A percentile compares a stretch with the other conserved stretches of the same genome.
These are phyloP conservation scores for Phalanger gymnotis DNA, from an alignment of 2,797 vertebrate genomes.

Conservation along the genomic window DNA sequence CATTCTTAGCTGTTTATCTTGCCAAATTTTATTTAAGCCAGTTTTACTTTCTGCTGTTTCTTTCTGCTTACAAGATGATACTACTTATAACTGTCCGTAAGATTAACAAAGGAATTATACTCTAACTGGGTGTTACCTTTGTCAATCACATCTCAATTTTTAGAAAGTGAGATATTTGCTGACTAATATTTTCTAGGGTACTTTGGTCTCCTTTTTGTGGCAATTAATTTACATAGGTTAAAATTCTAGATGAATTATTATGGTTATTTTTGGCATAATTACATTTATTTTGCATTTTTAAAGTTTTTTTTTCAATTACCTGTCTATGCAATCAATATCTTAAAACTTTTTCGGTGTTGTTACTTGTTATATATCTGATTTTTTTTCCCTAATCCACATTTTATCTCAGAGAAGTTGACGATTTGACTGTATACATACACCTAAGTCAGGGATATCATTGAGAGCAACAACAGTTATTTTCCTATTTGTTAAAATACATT, in stretches of 20 bases:
- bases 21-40: neutral
- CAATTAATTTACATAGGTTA: neutral
- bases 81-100: neutral
- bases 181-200: too few species aligned
- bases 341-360: neutral
- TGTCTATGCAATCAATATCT: too few species aligned
- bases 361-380: neutral
- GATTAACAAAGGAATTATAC: neutral
- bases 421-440: neutral
- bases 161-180: neutral
- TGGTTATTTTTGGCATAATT: neutral
- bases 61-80: neutral
- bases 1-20: neutral
- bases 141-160: neutral
- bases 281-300: neutral
- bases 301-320: neutral
- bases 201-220: too few species aligned
- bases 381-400: neutral
- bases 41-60: too few species aligned
- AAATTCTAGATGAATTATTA: neutral
- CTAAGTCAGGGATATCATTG: neutral
- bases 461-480: neutral
- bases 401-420: neutral
- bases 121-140: neutral
- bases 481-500: neutral